Evolutionary conservation across 2,113 vertebrate species (phyloP).

Genomic region (Falco punctatus): DNA sequence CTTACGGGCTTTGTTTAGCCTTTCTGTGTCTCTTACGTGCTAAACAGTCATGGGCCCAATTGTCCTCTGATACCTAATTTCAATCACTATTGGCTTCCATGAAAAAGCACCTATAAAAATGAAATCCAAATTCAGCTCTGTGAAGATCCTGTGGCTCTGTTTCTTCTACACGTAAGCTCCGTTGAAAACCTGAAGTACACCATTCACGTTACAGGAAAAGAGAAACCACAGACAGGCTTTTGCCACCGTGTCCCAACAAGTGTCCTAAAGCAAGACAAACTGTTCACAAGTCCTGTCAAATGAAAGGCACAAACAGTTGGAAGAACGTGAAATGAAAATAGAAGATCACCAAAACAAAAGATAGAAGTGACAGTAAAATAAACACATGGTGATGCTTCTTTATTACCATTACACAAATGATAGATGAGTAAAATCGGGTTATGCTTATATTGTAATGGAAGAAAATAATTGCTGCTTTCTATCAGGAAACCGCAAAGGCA

Average conservation of each 20-base stretch:
- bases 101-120: neutral
- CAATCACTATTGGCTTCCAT: neutral
- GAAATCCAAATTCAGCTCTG: neutral
- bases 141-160: neutral
- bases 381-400: constrained; percentile 66
- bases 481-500: constrained; percentile 78
- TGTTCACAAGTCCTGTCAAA: constrained; percentile 27
- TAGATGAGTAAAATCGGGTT: constrained; percentile 77
- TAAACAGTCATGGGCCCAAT: neutral
- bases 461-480: constrained; percentile 80
- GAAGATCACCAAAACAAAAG: constrained; percentile 58
- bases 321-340: constrained; percentile 55
- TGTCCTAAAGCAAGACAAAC: constrained; percentile 19
- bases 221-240: constrained; percentile 49
- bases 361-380: constrained; percentile 66
- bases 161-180: neutral
- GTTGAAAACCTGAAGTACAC: neutral
- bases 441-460: constrained; percentile 76
- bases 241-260: neutral
- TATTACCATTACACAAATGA: constrained; percentile 71
- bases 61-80: neutral
- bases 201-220: constrained; percentile 40
- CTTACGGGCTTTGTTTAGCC: neutral
- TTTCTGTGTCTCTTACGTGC: neutral
- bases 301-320: constrained; percentile 19